Percentiles rank a stretch among this genome's conserved stretches.
Conservation (phyloP, 2,888 invertebrate genomes). For the Meteorus colon region DNA sequence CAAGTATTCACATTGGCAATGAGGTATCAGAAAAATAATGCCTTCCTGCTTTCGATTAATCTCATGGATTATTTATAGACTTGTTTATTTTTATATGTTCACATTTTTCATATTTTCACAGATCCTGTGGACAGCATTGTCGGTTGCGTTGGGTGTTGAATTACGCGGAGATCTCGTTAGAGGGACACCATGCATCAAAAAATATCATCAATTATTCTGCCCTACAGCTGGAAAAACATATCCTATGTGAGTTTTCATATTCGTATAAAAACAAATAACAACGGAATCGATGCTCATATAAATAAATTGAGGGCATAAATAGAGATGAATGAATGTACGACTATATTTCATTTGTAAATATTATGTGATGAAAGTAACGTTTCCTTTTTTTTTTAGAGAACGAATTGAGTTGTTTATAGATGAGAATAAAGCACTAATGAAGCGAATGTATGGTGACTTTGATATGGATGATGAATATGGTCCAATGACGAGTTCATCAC, state of each 20-base stretch:
- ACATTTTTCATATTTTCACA: slow-evolving; percentile 71
- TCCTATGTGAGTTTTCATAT: slow-evolving; percentile 83
- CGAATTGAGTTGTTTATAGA: slow-evolving; percentile 94
- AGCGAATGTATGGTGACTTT: slow-evolving; percentile 95
- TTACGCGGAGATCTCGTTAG: slow-evolving; percentile 89
- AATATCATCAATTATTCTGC: slow-evolving; percentile 91
- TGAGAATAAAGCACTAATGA: slow-evolving; percentile 94
- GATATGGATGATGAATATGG: slow-evolving; percentile 78
- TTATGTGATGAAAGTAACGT: background rate
- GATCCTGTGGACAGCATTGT: slow-evolving; percentile 93
- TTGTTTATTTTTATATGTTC: background rate
- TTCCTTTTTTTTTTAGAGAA: slow-evolving; percentile 78
- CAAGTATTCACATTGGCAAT: background rate
- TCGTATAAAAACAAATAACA: slow-evolving; percentile 13
- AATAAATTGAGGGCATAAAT: background rate
- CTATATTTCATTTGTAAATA: background rate
- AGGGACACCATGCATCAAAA: slow-evolving; percentile 93
- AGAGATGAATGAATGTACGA: background rate
- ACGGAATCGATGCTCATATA: background rate
- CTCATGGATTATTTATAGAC: background rate
- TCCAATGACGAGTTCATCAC: slow-evolving; percentile 73
- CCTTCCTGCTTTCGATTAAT: background rate
- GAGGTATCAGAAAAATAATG: background rate
- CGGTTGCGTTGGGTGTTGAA: slow-evolving; percentile 89
- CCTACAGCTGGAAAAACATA: slow-evolving; percentile 93